Evolutionary conservation across 2,797 vertebrate genomes (phyloP), one percentile per base, ranked within the genome.

Genomic region (Macroramphosus scolopax): DNA sequence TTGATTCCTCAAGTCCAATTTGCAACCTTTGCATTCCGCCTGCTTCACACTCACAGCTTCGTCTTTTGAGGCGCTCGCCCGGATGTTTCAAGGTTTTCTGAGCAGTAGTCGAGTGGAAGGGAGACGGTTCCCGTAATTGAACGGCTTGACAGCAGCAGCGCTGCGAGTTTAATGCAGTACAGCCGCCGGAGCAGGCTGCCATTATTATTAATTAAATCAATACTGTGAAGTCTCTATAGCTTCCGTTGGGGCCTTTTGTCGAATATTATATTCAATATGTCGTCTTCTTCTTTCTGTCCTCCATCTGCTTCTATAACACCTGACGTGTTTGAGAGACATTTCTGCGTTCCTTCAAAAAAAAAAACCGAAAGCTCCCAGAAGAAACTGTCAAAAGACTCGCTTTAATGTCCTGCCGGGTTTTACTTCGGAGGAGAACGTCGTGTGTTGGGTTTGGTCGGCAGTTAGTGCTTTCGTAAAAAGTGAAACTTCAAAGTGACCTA

Each of bases 401-500:
- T n/a, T n/a, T n/a, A n/a, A n/a, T n/a, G n/a, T n/a, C n/a, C n/a
- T n/a, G n/a, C n/a, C n/a, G n/a, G n/a, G n/a, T n/a, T 60, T 57
- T 43, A 39, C 35, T 58, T 34, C 26, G 39, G 47, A 34, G 16
- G 4, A n/a, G 17, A 51, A 42, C 39, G 24, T 28, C n/a, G n/a
- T 65, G 66, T 72, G 81, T 68, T 70, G 61, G 63, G 69, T 74
- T 67, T 56, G 68, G 66, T 76, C 41, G 77, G 80, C 85, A 80
- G 75, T 77, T 63, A 43, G 60, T 59, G 51, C 66, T 77, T 83
- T 75, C 65, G 64, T n/a, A n/a, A 82, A 77, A 78, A 60, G 66
- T 64, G 57, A 53, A 73, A 63, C 50, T 72, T 81, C 76, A 81
- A 80, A 85, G 79, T 83, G 80, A 86, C 86, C 82, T 69, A 85